phyloP scores from a whole-genome alignment of 2,797 vertebrate species.

The Brotula barbata region DNA sequence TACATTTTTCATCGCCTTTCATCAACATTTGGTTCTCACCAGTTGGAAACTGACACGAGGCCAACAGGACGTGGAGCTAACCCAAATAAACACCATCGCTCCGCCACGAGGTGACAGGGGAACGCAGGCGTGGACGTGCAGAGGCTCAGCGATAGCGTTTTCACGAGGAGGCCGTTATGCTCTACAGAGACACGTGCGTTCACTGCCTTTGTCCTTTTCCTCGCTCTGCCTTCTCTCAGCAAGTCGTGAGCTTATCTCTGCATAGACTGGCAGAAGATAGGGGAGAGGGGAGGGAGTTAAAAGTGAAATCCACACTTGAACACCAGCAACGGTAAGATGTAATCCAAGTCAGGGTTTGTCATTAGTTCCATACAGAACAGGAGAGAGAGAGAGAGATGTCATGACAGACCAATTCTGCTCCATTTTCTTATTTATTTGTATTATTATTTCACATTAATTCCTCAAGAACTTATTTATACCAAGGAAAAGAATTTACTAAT shows the following conservation, averaged over 20 bases:
- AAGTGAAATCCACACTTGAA: not conserved
- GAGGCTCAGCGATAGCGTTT: constrained; percentile 49
- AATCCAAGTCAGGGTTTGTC: constrained; percentile 22
- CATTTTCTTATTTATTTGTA: too few species aligned
- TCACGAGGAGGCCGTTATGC: constrained; percentile 46
- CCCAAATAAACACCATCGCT: constrained; percentile 57
- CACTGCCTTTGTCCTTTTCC: constrained; percentile 23
- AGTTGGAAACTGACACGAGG: constrained; percentile 46
- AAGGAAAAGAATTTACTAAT: too few species aligned
- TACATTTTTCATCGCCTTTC: constrained; percentile 63
- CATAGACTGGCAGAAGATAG: constrained; percentile 24
- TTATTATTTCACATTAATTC: too few species aligned
- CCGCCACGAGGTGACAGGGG: constrained; percentile 33
- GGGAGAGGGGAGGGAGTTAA: not conserved
- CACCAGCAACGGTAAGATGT: too few species aligned
- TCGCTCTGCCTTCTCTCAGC: constrained; percentile 37
- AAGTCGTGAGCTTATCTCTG: constrained; percentile 51
- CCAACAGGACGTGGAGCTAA: constrained; percentile 48
- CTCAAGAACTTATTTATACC: too few species aligned
- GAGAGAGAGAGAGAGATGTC: constrained; percentile 7
- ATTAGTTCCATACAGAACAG: constrained; percentile 3
- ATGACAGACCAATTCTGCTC: too few species aligned
- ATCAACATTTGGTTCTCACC: constrained; percentile 47
- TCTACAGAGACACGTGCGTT: constrained; percentile 59
- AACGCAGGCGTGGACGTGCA: constrained; percentile 32